phyloP scores from a whole-genome alignment of 2,797 vertebrate species.

The Acanthopagrus latus region DNA sequence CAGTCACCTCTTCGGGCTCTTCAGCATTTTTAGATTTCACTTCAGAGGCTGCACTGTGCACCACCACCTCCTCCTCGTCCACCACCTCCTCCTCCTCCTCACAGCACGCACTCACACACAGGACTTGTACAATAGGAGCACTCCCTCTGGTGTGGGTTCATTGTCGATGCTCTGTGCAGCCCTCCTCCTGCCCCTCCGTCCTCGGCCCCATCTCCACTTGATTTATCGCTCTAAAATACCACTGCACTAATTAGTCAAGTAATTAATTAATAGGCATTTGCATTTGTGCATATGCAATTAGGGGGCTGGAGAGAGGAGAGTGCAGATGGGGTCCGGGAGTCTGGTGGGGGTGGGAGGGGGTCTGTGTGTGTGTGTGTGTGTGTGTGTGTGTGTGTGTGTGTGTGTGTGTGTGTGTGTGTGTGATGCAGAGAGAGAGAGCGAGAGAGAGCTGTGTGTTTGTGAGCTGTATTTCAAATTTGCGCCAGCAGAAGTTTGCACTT shows the following conservation, averaged over 20 bases:
- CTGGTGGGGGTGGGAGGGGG: conserved; percentile 58
- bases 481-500: conserved; percentile 70
- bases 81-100: conserved; percentile 13
- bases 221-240: conserved; percentile 99
- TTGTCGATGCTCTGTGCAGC: conserved; percentile 69
- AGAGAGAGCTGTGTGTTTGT: not conserved
- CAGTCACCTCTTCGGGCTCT: conserved; percentile 34
- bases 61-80: conserved; percentile 43
- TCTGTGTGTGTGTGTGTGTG: conserved; percentile 31
- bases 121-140: conserved; percentile 52
- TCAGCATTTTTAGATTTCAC: conserved; percentile 49
- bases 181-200: conserved; percentile 72
- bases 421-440: not conserved
- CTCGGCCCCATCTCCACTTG: conserved; percentile 93
- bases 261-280: conserved; percentile 99
- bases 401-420: conserved; percentile 29
- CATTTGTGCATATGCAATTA: conserved; percentile 99
- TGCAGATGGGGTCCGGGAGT: conserved; percentile 91
- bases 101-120: conserved; percentile 23
- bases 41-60: conserved; percentile 42
- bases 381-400: conserved; percentile 37
- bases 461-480: conserved; percentile 60
- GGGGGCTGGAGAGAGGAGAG: conserved; percentile 95
- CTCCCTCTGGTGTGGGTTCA: conserved; percentile 73
- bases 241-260: conserved; percentile 99